Evolutionary conservation across 1,140 invertebrate species (phyloP).

Genomic region (Phortica variegata): DNA sequence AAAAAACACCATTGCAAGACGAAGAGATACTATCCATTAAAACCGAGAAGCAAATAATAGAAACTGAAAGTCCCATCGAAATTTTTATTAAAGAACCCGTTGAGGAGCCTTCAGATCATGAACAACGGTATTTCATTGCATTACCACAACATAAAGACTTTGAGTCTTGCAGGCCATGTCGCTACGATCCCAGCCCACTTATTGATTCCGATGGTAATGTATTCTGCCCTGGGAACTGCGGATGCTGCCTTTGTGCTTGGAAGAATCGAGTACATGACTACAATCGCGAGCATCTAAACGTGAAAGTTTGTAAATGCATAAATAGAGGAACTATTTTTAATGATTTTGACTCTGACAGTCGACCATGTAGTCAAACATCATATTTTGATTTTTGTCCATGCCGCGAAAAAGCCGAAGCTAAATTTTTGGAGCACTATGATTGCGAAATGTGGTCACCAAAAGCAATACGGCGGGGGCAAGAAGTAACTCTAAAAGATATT

Average conservation of each 20-base stretch:
- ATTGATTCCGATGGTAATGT: conserved; percentile 46
- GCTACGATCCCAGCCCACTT: conserved; percentile 42
- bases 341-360: conserved; percentile 21
- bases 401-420: conserved; percentile 46
- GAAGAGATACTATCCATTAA: no score
- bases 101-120: no score
- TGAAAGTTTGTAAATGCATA: conserved; percentile 45
- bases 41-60: no score
- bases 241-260: conserved; percentile 49
- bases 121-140: conserved; percentile 27
- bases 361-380: conserved; percentile 33
- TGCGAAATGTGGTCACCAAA: conserved; percentile 35
- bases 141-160: conserved; percentile 45
- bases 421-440: conserved; percentile 36
- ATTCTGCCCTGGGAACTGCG: conserved; percentile 47
- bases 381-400: conserved; percentile 51
- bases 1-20: no score
- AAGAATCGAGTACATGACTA: conserved; percentile 13
- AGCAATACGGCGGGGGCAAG: conserved; percentile 18
- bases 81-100: no score
- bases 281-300: conserved; percentile 27
- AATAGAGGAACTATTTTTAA: conserved; percentile 37
- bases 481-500: conserved; percentile 27
- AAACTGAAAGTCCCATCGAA: no score
- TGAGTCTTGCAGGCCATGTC: conserved; percentile 38